Evolutionary conservation across 2,113 vertebrate genomes (phyloP), one percentile per base, ranked within the genome.

Genomic region (Callionymus lyra): DNA sequence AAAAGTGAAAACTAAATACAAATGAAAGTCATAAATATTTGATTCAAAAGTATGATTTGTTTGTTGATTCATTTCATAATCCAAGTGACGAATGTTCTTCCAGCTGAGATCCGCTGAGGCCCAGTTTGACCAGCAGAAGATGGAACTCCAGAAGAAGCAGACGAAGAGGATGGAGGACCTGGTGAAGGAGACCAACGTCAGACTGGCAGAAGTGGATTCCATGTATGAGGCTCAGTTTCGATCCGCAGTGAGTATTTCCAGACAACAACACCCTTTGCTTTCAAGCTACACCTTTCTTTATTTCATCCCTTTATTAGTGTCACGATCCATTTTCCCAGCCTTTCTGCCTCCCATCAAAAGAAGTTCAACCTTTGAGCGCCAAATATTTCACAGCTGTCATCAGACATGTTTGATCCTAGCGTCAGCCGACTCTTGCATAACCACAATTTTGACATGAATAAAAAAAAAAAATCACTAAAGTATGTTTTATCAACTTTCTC

Each of bases 71-170:
- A n/a, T n/a, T n/a, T n/a, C n/a, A n/a, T n/a, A n/a, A n/a, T n/a
- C n/a, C n/a, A 63, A 36, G 8, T 12, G 9, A 8, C 8, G 21
- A 27, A 4, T 36, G 6, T 53, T 13, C 34, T 38, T 8, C 10
- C 64, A 98, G 95, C 76, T 98, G 34, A 91, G 94, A 38, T 81
- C 47, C 9, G 70, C 87, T 0, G 68, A 91, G 37, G 77, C 91
- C 0, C 85, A 91, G 57, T 86, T 92, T 86, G 95, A 99, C 66
- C 91, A 89, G 76, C 91, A 97, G 58, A 99, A 96, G 75, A 87
- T 93, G 54, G 83, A 82, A 9, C 64, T 97, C 59, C 89, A 82
- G 59, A 94, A 89, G 84, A 89, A 80, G 48, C 91, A 94, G 77
- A 93, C 88, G 0, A 87, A 88, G 33, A 90, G 83, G 12, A 92